phyloP scores from a whole-genome alignment of 1,140 invertebrate species.

The Sycophila sp. region DNA sequence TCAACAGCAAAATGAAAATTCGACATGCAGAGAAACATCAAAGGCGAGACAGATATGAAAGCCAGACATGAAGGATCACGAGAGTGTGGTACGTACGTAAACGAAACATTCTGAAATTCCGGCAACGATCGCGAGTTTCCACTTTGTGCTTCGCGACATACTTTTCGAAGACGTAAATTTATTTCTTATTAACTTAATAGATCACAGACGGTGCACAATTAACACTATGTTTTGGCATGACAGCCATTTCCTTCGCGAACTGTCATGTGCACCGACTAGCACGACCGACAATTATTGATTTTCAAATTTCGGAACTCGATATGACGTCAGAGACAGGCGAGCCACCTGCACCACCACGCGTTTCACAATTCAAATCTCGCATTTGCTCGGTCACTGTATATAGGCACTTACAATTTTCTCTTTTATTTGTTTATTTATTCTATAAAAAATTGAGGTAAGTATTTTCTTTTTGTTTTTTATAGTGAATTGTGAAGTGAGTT shows the following conservation, averaged over 20 bases:
- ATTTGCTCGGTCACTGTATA: background rate
- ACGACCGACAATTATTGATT: slow-evolving; percentile 61
- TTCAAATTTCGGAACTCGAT: slow-evolving; percentile 56
- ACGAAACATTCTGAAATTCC: slow-evolving; percentile 61
- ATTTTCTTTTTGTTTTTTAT: no score
- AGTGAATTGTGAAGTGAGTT: no score
- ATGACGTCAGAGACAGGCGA: slow-evolving; percentile 54
- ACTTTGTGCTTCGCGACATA: slow-evolving; percentile 57
- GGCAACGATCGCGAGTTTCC: slow-evolving; percentile 59
- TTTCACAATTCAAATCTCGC: background rate
- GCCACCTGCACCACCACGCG: slow-evolving; percentile 14
- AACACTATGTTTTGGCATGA: slow-evolving; percentile 54
- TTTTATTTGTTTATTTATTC: background rate
- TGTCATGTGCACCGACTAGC: slow-evolving; percentile 53
- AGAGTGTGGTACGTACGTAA: slow-evolving; percentile 54
- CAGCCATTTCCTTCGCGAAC: slow-evolving; percentile 54
- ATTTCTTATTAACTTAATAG: slow-evolving; percentile 35
- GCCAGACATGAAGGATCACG: slow-evolving; percentile 7
- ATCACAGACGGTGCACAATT: slow-evolving; percentile 46
- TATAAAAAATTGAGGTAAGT: no score
- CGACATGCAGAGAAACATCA: background rate
- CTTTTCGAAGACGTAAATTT: slow-evolving; percentile 40
- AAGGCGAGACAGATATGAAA: background rate
- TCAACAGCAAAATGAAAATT: no score
- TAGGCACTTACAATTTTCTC: no score